Conservation (phyloP, 2,888 invertebrate genomes). For the Penaeus monodon region DNA sequence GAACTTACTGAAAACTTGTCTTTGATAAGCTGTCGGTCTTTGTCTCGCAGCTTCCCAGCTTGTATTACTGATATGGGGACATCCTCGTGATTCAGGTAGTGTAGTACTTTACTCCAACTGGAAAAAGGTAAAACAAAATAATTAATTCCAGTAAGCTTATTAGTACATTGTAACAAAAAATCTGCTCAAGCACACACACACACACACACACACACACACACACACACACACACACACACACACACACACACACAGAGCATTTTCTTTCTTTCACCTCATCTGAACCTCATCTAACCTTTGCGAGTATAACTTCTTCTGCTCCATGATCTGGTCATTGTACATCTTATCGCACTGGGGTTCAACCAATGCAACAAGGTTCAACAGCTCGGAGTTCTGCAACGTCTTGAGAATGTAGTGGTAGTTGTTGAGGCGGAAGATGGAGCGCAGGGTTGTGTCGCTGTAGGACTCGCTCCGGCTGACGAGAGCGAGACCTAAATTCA, state of each 20-base stretch:
- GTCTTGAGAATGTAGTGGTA: conserved; percentile 95
- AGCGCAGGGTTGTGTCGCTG: conserved; percentile 81
- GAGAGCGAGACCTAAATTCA: conserved; percentile 89
- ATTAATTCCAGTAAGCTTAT: conserved; percentile 30
- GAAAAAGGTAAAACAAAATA: conserved; percentile 69
- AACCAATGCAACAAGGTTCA: conserved; percentile 79
- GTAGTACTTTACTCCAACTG: conserved; percentile 87
- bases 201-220: no score
- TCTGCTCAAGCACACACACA: no score
- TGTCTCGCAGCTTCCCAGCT: conserved; percentile 83
- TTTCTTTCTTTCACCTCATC: no score
- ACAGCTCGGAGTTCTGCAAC: conserved; percentile 84
- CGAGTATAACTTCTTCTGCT: conserved; percentile 82
- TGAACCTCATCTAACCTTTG: conserved; percentile 68
- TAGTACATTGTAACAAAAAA: background rate
- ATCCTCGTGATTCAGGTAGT: conserved; percentile 81
- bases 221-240: no score
- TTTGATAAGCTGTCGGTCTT: conserved; percentile 86
- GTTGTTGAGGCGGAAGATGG: conserved; percentile 93
- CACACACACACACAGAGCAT: no score
- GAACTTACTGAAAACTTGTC: conserved; percentile 86
- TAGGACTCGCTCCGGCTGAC: conserved; percentile 93
- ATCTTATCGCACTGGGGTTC: conserved; percentile 72
- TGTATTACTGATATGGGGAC: conserved; percentile 74
- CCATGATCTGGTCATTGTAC: conserved; percentile 87